These are phyloP conservation scores for Acanthosepion pharaonis DNA, from an alignment of 2,888 invertebrate species.

Conservation along the genomic window DNA sequence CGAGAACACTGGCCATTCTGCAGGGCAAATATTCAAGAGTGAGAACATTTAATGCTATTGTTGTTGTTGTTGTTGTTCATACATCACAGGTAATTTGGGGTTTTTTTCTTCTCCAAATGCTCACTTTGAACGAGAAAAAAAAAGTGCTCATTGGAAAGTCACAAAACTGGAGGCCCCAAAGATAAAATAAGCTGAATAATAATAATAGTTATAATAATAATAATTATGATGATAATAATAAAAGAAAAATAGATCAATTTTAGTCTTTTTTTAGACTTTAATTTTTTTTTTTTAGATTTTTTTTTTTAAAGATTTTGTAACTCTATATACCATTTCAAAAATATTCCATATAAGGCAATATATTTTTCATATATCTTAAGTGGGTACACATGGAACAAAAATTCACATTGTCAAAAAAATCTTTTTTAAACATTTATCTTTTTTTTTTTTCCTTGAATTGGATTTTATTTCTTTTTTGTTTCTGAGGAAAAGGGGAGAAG, in stretches of 20 bases:
- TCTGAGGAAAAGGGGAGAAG: not conserved
- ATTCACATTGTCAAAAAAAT: slow-evolving; percentile 3
- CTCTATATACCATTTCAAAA: slow-evolving; percentile 47
- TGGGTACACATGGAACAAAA: slow-evolving; percentile 23
- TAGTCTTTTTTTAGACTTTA: not conserved
- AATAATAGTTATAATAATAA: not conserved
- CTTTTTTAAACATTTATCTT: not conserved
- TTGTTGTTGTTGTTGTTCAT: not conserved
- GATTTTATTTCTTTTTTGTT: not conserved
- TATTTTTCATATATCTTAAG: slow-evolving; percentile 43
- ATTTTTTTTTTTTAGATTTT: not conserved
- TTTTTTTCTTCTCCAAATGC: not conserved
- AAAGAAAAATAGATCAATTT: slow-evolving; percentile 43
- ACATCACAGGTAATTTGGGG: slow-evolving; percentile 17
- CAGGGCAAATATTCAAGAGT: not conserved
- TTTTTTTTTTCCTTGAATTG: not conserved
- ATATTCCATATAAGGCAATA: slow-evolving; percentile 48
- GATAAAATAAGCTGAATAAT: slow-evolving; percentile 5
- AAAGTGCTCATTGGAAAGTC: not conserved
- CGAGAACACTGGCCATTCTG: not conserved
- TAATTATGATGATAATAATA: not conserved
- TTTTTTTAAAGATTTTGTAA: slow-evolving; percentile 17
- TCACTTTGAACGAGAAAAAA: not conserved
- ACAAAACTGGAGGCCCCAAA: not conserved
- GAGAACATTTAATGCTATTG: not conserved